A percentile compares a stretch with the other conserved stretches of the same genome.
Evolutionary conservation across 1,140 invertebrate genomes (phyloP).

Genomic region (Pogonus chalceus): DNA sequence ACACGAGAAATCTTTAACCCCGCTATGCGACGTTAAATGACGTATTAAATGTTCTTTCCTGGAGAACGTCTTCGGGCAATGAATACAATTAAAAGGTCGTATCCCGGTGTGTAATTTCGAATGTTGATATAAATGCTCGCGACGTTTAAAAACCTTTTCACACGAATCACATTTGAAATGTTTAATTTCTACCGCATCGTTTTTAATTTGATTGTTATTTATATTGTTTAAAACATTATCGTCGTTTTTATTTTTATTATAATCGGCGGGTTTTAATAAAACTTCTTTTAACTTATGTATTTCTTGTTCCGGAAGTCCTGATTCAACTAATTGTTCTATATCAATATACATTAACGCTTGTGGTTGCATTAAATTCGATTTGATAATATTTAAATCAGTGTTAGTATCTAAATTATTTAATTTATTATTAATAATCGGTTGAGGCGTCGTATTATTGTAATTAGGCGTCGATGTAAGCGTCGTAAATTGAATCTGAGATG

Average conservation of each 20-base stretch:
- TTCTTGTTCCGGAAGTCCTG: not conserved
- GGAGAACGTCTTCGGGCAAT: conserved; percentile 62
- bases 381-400: not conserved
- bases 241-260: not conserved
- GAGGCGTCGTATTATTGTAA: no score
- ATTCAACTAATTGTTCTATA: conserved; percentile 1
- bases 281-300: conserved; percentile 1
- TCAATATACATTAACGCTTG: not conserved
- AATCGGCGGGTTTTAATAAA: not conserved
- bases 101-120: conserved; percentile 59
- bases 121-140: conserved; percentile 49
- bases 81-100: conserved; percentile 50
- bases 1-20: conserved; percentile 62
- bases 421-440: no score
- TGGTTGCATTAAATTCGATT: conserved; percentile 1
- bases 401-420: not conserved
- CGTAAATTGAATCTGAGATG: not conserved
- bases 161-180: conserved; percentile 45
- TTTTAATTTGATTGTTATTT: not conserved
- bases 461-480: not conserved
- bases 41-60: conserved; percentile 58
- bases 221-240: not conserved
- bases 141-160: conserved; percentile 46
- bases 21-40: conserved; percentile 64
- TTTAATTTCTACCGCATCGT: conserved; percentile 19